A percentile compares a stretch with the other conserved stretches of the same genome.
phyloP scores from a whole-genome alignment of 2,888 invertebrate species.

The Drosophila demipolita region DNA sequence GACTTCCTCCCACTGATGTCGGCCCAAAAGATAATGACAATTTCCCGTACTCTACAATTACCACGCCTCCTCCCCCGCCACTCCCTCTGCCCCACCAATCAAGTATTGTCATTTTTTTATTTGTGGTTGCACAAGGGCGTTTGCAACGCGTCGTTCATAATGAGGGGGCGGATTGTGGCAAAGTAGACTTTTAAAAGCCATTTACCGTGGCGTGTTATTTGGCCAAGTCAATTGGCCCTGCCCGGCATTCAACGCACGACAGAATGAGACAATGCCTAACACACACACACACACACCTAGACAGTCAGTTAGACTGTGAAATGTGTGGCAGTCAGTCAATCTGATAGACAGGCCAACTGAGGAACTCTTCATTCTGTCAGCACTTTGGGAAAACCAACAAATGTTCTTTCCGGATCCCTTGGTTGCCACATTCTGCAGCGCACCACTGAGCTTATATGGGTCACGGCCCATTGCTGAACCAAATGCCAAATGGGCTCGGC shows the following conservation, averaged over 20 bases:
- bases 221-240: constrained; percentile 76
- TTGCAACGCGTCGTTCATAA: constrained; percentile 80
- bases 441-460: constrained; percentile 69
- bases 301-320: constrained; percentile 30
- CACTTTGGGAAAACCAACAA: constrained; percentile 71
- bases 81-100: constrained; percentile 3
- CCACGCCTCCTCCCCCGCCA: background rate
- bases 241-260: constrained; percentile 45
- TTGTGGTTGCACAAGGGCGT: constrained; percentile 62
- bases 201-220: constrained; percentile 78
- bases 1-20: constrained; percentile 29
- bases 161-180: constrained; percentile 81
- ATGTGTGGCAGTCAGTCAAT: constrained; percentile 82
- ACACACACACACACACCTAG: constrained; percentile 3
- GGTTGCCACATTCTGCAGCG: constrained; percentile 34
- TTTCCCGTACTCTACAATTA: constrained; percentile 47
- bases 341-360: constrained; percentile 71
- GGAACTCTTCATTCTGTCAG: constrained; percentile 44
- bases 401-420: constrained; percentile 26
- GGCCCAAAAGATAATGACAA: constrained; percentile 71
- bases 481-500: constrained; percentile 32
- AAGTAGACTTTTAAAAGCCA: constrained; percentile 82
- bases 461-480: constrained; percentile 69
- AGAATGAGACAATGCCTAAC: constrained; percentile 48
- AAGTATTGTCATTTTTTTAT: constrained; percentile 63